phyloP scores from a whole-genome alignment of 2,797 vertebrate species.

The Periparus ater region DNA sequence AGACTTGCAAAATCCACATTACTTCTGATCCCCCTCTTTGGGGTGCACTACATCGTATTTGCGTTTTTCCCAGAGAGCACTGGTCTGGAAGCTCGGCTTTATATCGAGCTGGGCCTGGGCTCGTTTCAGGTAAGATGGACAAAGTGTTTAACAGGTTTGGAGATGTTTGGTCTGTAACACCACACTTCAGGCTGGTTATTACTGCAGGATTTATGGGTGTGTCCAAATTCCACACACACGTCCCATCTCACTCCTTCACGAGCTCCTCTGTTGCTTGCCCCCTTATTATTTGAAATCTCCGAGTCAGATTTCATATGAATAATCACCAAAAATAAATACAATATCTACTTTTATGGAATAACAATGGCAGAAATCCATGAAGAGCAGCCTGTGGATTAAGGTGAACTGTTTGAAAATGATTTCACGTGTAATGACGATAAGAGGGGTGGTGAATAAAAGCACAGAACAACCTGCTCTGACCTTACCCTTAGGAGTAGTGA shows the following conservation, averaged over 20 bases:
- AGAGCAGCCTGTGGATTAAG: not conserved
- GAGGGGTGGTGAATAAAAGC: not conserved
- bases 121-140: constrained; percentile 87
- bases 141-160: not conserved
- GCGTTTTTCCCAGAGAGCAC: constrained; percentile 87
- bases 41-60: constrained; percentile 90
- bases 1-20: constrained; percentile 91
- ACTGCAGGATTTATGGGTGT: not conserved
- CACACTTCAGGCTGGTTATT: not conserved
- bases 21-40: constrained; percentile 91
- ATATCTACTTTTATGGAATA: not conserved
- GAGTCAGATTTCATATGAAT: not conserved
- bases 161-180: not conserved
- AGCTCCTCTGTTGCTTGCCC: not conserved
- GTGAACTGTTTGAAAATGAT: not conserved
- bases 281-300: not conserved
- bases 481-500: not conserved
- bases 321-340: not conserved
- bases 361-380: not conserved
- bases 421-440: not conserved
- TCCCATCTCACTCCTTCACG: not conserved
- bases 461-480: not conserved
- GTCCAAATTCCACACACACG: not conserved
- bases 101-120: constrained; percentile 88
- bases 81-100: constrained; percentile 82